phyloP scores from a whole-genome alignment of 2,888 invertebrate species.

The Coenonympha arcania region DNA sequence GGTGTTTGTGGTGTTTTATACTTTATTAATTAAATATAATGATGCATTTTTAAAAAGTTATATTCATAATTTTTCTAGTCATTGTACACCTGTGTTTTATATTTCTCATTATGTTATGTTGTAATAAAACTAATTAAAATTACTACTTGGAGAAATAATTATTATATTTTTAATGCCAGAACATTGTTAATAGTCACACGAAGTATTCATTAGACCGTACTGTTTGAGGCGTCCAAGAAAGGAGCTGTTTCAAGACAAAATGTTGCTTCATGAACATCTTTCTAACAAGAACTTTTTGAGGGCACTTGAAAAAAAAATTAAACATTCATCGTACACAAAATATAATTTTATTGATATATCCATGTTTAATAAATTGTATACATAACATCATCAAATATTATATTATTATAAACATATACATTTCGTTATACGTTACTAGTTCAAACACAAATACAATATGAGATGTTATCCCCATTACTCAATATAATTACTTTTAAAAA shows the following conservation, averaged over 20 bases:
- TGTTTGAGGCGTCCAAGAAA: too few species aligned
- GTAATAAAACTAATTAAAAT: too few species aligned
- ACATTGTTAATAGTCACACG: too few species aligned
- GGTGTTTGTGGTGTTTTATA: constrained; percentile 3
- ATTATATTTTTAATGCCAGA: too few species aligned
- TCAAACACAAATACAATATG: constrained; percentile 74
- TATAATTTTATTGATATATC: constrained; percentile 76
- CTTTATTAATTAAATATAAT: neutral
- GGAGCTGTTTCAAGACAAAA: too few species aligned
- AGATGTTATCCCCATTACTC: constrained; percentile 70
- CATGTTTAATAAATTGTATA: constrained; percentile 76
- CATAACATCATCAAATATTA: constrained; percentile 75
- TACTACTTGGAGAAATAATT: neutral
- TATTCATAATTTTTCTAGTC: too few species aligned
- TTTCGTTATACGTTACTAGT: constrained; percentile 73
- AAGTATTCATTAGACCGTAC: too few species aligned
- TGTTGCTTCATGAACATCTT: too few species aligned
- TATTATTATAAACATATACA: constrained; percentile 75
- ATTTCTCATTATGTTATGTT: too few species aligned
- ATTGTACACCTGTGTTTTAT: too few species aligned
- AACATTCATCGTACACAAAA: constrained; percentile 71
- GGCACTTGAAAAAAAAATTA: constrained; percentile 47
- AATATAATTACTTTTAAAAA: constrained; percentile 54
- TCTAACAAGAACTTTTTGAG: too few species aligned
- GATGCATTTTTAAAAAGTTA: neutral